A percentile compares a stretch with the other conserved stretches of the same genome.
Evolutionary conservation across 2,888 invertebrate genomes (phyloP).

Genomic region (Chironomus riparius): DNA sequence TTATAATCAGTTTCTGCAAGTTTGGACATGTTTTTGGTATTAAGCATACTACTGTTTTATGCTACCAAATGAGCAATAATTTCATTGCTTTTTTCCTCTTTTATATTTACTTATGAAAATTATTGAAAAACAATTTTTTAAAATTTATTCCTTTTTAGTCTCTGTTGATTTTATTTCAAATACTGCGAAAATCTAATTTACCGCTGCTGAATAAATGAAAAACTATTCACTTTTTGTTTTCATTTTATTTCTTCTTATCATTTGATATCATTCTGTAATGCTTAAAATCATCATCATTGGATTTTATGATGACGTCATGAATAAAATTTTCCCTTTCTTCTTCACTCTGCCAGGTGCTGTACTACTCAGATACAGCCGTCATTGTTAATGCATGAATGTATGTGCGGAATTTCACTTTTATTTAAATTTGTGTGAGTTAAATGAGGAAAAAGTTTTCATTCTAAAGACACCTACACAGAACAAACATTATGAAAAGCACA

Average conservation of each 20-base stretch:
- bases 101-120: no score
- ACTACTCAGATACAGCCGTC: neutral
- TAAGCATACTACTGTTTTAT: no score
- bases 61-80: no score
- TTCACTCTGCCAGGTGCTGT: neutral
- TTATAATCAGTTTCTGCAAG: no score
- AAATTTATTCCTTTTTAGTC: no score
- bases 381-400: neutral
- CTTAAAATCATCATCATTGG: neutral
- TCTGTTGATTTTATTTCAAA: no score
- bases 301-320: conserved; percentile 4
- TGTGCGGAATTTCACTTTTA: neutral
- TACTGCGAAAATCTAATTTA: neutral
- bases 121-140: no score
- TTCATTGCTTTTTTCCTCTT: no score
- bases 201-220: neutral
- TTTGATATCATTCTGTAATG: neutral
- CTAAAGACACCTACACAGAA: conserved; percentile 8
- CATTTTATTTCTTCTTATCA: neutral
- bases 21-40: no score
- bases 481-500: no score
- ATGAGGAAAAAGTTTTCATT: neutral
- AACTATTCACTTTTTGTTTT: neutral
- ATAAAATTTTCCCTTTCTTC: neutral
- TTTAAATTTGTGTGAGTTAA: neutral